phyloP scores from a whole-genome alignment of 2,797 vertebrate species.

The Aselliscus stoliczkanus region DNA sequence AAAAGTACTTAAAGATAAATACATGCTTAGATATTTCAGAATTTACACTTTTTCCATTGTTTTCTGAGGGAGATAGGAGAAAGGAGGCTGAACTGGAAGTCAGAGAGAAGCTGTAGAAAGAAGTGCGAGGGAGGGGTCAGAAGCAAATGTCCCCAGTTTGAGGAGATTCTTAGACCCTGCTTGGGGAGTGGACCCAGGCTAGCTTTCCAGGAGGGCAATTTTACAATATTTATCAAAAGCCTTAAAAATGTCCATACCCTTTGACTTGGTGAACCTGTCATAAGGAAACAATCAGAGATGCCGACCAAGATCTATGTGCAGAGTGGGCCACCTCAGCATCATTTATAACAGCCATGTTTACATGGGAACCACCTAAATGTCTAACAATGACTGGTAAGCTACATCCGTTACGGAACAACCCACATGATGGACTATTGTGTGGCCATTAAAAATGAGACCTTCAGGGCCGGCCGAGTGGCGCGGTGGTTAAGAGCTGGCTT shows the following conservation, averaged over 20 bases:
- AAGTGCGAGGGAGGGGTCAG: background rate
- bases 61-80: slow-evolving; percentile 8
- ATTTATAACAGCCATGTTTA: background rate
- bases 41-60: slow-evolving; percentile 64
- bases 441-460: background rate
- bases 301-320: background rate
- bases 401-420: background rate
- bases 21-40: slow-evolving; percentile 79
- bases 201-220: background rate
- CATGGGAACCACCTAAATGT: background rate
- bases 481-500: too few relatives aligned
- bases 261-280: background rate
- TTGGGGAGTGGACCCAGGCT: background rate
- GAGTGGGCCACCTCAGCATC: background rate
- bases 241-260: background rate
- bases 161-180: accelerated
- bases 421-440: background rate
- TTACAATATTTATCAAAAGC: background rate
- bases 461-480: too few relatives aligned
- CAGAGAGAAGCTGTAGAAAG: background rate
- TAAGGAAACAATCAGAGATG: background rate
- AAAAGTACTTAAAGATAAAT: slow-evolving; percentile 80
- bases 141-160: background rate
- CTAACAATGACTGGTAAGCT: background rate
- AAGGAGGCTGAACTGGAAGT: background rate